Conservation (phyloP, 2,113 vertebrate genomes). For the Tursiops truncatus region DNA sequence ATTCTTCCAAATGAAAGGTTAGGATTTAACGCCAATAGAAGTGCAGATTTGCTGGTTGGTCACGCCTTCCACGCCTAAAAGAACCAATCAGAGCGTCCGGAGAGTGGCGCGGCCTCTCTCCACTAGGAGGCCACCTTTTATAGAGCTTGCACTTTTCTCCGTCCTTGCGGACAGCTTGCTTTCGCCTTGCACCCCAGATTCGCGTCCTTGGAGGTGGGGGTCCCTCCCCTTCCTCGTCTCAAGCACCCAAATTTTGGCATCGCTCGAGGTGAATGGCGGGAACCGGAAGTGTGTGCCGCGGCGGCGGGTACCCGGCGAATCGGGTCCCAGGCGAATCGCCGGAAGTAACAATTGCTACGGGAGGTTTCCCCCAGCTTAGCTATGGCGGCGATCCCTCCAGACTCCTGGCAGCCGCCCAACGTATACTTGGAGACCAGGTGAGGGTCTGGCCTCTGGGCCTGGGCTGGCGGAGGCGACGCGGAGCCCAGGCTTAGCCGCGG, state of each 20-base stretch:
- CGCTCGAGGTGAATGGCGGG: not conserved
- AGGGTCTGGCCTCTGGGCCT: conserved; percentile 26
- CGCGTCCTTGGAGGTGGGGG: not conserved
- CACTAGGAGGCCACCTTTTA: accelerated
- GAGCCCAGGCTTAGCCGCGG: not conserved
- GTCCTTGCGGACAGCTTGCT: accelerated
- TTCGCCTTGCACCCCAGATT: not conserved
- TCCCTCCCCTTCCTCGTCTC: not conserved
- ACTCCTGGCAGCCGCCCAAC: conserved; percentile 93
- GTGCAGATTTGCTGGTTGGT: not conserved
- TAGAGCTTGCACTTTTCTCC: not conserved
- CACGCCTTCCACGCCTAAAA: not conserved
- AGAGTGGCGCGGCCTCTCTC: not conserved
- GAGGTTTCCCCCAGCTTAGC: not conserved
- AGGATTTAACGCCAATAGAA: not conserved
- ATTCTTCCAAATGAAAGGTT: not conserved
- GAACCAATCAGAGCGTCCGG: conserved; percentile 43
- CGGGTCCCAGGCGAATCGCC: not conserved
- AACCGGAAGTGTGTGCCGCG: conserved; percentile 54
- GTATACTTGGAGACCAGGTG: conserved; percentile 94
- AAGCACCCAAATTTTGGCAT: accelerated
- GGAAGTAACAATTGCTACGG: conserved; percentile 45
- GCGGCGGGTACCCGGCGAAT: not conserved
- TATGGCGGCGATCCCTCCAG: conserved; percentile 91
- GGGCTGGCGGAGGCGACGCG: not conserved